Conservation (phyloP, 2,113 vertebrate species). For the Pao palembangensis region DNA sequence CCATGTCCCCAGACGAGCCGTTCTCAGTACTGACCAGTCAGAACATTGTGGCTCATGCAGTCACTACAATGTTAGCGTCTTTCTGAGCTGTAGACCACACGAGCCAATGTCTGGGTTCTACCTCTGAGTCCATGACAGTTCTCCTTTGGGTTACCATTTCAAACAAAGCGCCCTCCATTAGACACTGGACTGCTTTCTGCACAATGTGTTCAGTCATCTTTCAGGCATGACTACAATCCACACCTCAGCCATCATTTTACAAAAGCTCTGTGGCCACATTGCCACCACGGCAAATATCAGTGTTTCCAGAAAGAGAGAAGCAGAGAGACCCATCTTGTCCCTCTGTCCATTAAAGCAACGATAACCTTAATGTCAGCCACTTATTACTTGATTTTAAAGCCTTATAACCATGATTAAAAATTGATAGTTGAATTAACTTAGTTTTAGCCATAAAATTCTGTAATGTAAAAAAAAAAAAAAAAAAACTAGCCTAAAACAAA, state of each 20-base stretch:
- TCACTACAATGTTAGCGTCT: constrained; percentile 35
- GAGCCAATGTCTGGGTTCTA: constrained; percentile 36
- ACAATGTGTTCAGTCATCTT: constrained; percentile 55
- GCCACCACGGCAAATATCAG: constrained; percentile 62
- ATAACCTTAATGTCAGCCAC: constrained; percentile 75
- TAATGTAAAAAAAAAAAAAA: constrained; percentile 32
- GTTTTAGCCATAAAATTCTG: constrained; percentile 64
- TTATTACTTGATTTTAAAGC: constrained; percentile 80
- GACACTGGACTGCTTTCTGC: constrained; percentile 42
- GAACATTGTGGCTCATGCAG: constrained; percentile 32
- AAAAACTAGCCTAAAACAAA: constrained; percentile 47
- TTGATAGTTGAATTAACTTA: constrained; percentile 72
- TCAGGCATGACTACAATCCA: constrained; percentile 52
- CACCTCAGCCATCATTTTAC: constrained; percentile 43
- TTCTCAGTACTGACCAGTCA: constrained; percentile 16
- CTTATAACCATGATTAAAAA: constrained; percentile 78
- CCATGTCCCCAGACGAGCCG: constrained; percentile 18
- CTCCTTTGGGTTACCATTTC: constrained; percentile 31
- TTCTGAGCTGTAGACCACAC: constrained; percentile 41
- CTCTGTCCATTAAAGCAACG: constrained; percentile 74
- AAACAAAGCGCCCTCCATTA: constrained; percentile 27
- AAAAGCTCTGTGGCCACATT: constrained; percentile 34
- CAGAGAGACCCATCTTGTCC: constrained; percentile 45
- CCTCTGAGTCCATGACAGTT: constrained; percentile 38
- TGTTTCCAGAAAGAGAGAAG: constrained; percentile 71